A percentile compares a stretch with the other conserved stretches of the same genome.
Conservation (phyloP, 1,140 invertebrate species). For the Pinna nobilis region DNA sequence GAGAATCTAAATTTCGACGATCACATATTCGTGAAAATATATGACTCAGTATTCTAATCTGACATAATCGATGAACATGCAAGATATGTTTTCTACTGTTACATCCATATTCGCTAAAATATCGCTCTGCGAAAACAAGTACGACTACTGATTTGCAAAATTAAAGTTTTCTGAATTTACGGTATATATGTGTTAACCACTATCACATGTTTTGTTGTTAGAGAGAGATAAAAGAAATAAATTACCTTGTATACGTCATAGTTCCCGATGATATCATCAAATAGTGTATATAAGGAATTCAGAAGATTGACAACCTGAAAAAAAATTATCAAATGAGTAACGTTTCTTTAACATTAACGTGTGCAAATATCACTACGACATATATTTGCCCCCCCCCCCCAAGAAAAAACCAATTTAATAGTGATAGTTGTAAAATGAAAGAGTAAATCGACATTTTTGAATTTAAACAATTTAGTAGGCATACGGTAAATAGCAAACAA, state of each 20-base stretch:
- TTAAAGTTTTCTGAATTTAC: not conserved
- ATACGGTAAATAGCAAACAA: not conserved
- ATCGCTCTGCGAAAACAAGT: no score
- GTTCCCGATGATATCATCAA: conserved; percentile 64
- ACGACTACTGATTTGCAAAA: not conserved
- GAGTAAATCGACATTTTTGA: not conserved
- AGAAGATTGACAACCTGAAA: conserved; percentile 76
- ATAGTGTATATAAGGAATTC: conserved; percentile 67
- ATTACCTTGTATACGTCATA: conserved; percentile 71
- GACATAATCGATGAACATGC: no score
- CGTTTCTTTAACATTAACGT: not conserved
- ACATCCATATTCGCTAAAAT: no score
- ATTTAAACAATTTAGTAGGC: not conserved
- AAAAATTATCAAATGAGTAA: not conserved
- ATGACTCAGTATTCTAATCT: no score
- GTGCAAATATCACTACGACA: not conserved
- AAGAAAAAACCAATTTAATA: no score
- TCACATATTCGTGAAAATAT: no score
- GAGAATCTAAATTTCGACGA: no score
- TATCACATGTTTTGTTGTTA: not conserved
- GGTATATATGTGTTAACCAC: not conserved
- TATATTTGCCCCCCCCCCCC: not conserved
- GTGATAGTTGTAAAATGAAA: not conserved
- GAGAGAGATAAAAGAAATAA: not conserved
- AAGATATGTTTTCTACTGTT: no score